A percentile compares a stretch with the other conserved stretches of the same genome.
Conservation (phyloP, 2,888 invertebrate species). For the Crioceris asparagi region DNA sequence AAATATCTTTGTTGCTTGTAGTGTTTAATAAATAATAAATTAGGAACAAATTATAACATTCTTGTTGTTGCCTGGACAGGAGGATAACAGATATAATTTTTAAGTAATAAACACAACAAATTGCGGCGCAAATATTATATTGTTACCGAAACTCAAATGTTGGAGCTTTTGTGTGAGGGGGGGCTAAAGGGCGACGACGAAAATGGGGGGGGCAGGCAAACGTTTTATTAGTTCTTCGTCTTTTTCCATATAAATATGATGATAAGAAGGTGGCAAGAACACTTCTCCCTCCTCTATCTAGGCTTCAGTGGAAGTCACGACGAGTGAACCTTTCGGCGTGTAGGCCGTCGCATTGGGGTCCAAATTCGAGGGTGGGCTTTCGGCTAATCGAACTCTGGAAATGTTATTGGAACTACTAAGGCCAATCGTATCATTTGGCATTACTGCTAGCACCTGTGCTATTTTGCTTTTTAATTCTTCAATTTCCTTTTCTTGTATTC, state of each 20-base stretch:
- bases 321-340: constrained; percentile 66
- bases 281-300: too few species aligned
- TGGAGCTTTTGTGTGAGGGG: too few species aligned
- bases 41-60: too few species aligned
- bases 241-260: neutral
- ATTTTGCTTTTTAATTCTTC: constrained; percentile 82
- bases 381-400: constrained; percentile 50
- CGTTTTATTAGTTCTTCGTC: neutral
- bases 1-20: too few species aligned
- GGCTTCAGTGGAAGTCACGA: constrained; percentile 49
- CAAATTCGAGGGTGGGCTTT: constrained; percentile 40
- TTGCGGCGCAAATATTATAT: too few species aligned
- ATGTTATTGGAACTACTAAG: constrained; percentile 35
- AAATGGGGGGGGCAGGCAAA: too few species aligned
- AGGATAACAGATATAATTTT: too few species aligned
- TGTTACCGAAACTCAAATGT: too few species aligned
- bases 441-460: constrained; percentile 87
- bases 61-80: too few species aligned
- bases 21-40: too few species aligned
- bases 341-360: constrained; percentile 90
- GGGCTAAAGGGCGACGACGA: too few species aligned
- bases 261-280: neutral
- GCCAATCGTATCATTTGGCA: constrained; percentile 64
- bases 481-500: constrained; percentile 82
- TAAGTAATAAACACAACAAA: too few species aligned